A percentile compares a stretch with the other conserved stretches of the same genome.
phyloP scores from a whole-genome alignment of 2,888 invertebrate species.

The Agonopterix alstromeriana region DNA sequence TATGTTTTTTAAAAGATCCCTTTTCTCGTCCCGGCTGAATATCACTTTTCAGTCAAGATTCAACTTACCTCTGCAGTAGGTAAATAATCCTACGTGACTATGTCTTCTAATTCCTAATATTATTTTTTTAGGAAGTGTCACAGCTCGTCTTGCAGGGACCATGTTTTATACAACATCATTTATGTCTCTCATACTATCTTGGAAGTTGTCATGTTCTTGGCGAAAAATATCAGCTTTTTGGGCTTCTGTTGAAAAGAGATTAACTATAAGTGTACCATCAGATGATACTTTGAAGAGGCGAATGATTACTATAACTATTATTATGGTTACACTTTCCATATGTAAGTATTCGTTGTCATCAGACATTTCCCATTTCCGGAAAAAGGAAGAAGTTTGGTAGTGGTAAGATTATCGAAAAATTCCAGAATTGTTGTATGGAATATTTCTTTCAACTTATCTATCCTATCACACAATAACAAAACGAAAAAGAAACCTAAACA shows the following conservation, averaged over 20 bases:
- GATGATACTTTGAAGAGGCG: constrained; percentile 31
- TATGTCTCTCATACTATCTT: constrained; percentile 34
- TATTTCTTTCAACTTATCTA: too few species aligned
- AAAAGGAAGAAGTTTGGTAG: too few species aligned
- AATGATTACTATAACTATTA: constrained; percentile 22
- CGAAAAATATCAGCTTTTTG: constrained; percentile 25
- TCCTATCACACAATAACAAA: too few species aligned
- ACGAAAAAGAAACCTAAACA: too few species aligned
- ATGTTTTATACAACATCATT: constrained; percentile 48
- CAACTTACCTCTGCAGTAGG: too few species aligned
- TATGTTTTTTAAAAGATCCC: too few species aligned
- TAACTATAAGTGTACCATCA: constrained; percentile 24
- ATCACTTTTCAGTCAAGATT: too few species aligned
- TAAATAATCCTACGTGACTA: too few species aligned
- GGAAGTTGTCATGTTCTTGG: constrained; percentile 36
- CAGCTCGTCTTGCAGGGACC: constrained; percentile 47
- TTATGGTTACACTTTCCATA: constrained; percentile 24
- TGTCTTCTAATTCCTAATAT: background rate
- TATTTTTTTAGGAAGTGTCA: constrained; percentile 34
- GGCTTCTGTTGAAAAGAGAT: constrained; percentile 30
- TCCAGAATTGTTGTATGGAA: too few species aligned
- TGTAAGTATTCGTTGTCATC: constrained; percentile 19
- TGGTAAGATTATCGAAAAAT: too few species aligned
- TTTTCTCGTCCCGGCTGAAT: too few species aligned
- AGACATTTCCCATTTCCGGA: too few species aligned